These are phyloP conservation scores for Stenoptilia bipunctidactyla DNA, from an alignment of 2,888 invertebrate species.

Conservation along the genomic window DNA sequence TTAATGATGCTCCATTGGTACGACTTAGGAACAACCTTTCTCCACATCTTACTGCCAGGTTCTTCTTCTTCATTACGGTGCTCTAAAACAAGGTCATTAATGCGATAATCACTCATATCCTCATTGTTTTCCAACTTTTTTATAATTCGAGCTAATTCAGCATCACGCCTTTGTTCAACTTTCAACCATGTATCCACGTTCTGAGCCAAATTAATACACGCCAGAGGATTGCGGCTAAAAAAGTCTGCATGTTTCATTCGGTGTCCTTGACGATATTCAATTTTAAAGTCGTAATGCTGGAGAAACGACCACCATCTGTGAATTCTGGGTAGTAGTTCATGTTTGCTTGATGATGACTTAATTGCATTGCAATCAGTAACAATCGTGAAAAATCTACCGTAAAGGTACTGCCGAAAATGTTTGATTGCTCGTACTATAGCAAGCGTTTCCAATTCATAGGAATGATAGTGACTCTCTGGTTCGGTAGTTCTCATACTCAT, in stretches of 20 bases:
- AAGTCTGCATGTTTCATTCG: slow-evolving; percentile 1
- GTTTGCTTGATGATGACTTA: slow-evolving; percentile 18
- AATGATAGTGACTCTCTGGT: no score
- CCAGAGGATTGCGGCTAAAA: background rate
- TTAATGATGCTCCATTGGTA: slow-evolving; percentile 16
- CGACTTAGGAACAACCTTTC: slow-evolving; percentile 7
- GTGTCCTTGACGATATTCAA: background rate
- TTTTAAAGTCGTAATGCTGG: slow-evolving; percentile 10
- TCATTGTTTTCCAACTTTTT: no score
- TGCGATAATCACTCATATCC: no score
- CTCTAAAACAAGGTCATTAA: background rate
- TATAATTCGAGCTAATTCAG: background rate
- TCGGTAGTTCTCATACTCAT: no score
- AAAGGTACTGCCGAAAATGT: slow-evolving; percentile 4
- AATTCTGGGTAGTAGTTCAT: slow-evolving; percentile 16
- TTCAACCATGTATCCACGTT: slow-evolving; percentile 12
- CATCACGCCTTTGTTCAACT: slow-evolving; percentile 15
- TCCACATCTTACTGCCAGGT: slow-evolving; percentile 2
- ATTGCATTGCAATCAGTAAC: slow-evolving; percentile 3
- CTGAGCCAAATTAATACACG: background rate
- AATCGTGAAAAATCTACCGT: slow-evolving; percentile 1
- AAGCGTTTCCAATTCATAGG: no score
- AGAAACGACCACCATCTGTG: slow-evolving; percentile 13
- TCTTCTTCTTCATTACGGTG: slow-evolving; percentile 4
- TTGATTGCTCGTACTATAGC: slow-evolving; percentile 9